Evolutionary conservation across 2,797 vertebrate genomes (phyloP), one percentile per base, ranked within the genome.

Genomic region (Phalanger gymnotis): DNA sequence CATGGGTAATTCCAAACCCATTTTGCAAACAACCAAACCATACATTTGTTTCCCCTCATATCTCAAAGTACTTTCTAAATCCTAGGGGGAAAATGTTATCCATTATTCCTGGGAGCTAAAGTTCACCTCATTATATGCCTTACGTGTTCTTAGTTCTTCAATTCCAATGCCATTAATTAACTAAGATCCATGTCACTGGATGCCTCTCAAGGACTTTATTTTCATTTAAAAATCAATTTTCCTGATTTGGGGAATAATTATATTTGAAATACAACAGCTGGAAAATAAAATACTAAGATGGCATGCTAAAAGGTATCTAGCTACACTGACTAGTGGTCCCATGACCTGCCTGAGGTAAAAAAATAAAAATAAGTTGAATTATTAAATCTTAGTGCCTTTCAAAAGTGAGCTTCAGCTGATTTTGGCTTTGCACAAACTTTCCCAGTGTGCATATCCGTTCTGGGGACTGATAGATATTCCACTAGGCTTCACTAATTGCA

Each of bases 191-290:
- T 7, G 12, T 96, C 51, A 22, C 31, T 3, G 10, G 93, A 96
- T 98, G 90, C 22, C 94, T 89, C 66, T 40, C 66, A 81, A 81
- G 66, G n/a, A 81, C n/a, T 40, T 94, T 95, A 95, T 96, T 97
- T 96, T 97, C 92, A 97, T 96, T 81, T 95, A 94, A 97, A 73
- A 97, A 94, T 97, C 93, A 96, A 96, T 95, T 97, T 90, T 90
- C 89, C 54, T 94, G 89, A 97, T 94, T 94, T 94, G 22, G 51
- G n/a, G 27, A 92, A 87, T 93, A 93, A 97, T 96, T 96, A 96
- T 94, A 94, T 95, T 94, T 2, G 19, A 96, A 91, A 40, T 52
- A 87, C 10, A 92, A 92, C 81, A 81, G 95, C 58, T 0, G 4
- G 19, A 90, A 47, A 19, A 90, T 28, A 54, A 81, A 11, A 66